Evolutionary conservation across 2,797 vertebrate species (phyloP), one percentile per base, ranked within the genome.

Genomic region (Zalophus californianus): DNA sequence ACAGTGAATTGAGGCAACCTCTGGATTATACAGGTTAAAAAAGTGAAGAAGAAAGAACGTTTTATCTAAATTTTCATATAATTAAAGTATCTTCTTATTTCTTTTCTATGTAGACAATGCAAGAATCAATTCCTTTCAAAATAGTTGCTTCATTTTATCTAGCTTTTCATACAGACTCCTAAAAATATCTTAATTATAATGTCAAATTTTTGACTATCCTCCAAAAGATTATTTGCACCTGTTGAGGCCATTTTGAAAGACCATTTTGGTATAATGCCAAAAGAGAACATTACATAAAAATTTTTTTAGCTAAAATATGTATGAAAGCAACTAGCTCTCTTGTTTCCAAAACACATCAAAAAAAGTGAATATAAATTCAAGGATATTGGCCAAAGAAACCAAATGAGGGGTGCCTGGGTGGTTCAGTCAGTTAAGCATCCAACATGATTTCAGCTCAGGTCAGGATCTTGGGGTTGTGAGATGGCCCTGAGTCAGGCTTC

Each of bases 91-190:
- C n/a, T 72, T 41, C 14, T 84, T 82, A 72, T 41, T 72, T 64
- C 41, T 91, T 73, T 50, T 91, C 62, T 60, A 27, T 54, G 20
- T 44, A 72, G 12, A 87, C 54, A 79, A n/a, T 32, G 10, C 13
- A 91, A 91, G 80, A 94, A 88, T 85, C 38, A 85, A 58, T 35
- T 84, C 27, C 48, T 85, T 96, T 68, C 78, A 79, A 79, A 94
- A 88, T 0, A 79, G 18, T 60, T 72, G 48, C 56, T 95, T 97
- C 3, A 78, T 64, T 91, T 97, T 25, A 23, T 10, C n/a, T 29
- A 86, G 32, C 5, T 84, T 93, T 95, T 84, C 3, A 73, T 58
- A 41, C 3, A 80, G 21, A 3, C 14, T 85, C 41, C 62, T 90
- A 21, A 21, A 15, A 91, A 48, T 80, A 66, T 32, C 32, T 66